These are phyloP conservation scores for Craniophora ligustri DNA, from an alignment of 2,888 invertebrate species.

Conservation along the genomic window DNA sequence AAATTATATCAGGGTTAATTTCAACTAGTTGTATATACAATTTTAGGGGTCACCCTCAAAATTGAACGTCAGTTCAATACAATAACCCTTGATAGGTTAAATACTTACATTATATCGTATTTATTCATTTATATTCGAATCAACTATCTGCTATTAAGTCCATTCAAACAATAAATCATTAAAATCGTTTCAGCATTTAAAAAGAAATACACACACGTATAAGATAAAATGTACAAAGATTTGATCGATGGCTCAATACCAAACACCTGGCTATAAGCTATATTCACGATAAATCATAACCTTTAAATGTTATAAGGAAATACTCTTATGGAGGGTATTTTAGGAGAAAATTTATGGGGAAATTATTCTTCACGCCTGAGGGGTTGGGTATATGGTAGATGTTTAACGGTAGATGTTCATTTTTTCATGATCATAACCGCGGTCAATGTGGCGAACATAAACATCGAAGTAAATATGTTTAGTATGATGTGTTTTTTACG, in stretches of 20 bases:
- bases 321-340: conserved; percentile 7
- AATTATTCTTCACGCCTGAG: conserved; percentile 1
- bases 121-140: too few species aligned
- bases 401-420: background rate
- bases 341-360: conserved; percentile 10
- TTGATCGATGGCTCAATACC: background rate
- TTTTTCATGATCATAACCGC: background rate
- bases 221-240: too few species aligned
- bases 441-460: background rate
- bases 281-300: conserved; percentile 1
- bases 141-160: too few species aligned
- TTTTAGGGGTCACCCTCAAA: too few species aligned
- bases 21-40: too few species aligned
- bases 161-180: too few species aligned
- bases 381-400: background rate
- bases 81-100: too few species aligned
- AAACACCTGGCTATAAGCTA: conserved; percentile 6
- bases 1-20: too few species aligned
- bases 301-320: background rate
- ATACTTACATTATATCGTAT: too few species aligned
- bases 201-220: too few species aligned
- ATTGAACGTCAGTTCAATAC: too few species aligned
- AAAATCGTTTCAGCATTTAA: too few species aligned
- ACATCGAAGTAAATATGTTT: background rate
- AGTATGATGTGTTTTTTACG: background rate